Evolutionary conservation across 1,140 invertebrate species (phyloP).

Genomic region (Akabosia matsudoensis): DNA sequence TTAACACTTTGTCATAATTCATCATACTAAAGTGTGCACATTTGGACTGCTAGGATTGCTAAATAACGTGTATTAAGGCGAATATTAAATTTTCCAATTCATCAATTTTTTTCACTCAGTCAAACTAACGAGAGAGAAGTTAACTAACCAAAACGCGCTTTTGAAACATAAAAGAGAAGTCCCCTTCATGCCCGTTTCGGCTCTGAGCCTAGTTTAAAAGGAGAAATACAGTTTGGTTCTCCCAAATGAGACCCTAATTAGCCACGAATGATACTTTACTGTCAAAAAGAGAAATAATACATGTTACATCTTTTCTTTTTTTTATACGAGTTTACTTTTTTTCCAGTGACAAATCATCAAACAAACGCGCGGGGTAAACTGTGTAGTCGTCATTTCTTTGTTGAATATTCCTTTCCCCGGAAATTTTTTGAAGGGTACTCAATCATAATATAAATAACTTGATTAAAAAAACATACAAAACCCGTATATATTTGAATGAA

Average conservation of each 20-base stretch:
- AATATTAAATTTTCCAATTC: slow-evolving; percentile 19
- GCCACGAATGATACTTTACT: slow-evolving; percentile 23
- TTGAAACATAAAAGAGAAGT: background rate
- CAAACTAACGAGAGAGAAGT: background rate
- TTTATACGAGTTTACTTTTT: background rate
- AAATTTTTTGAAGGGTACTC: slow-evolving; percentile 8
- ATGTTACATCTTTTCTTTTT: background rate
- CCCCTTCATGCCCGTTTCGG: background rate
- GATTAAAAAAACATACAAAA: slow-evolving; percentile 12
- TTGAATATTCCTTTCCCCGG: background rate
- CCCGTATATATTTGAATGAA: too few relatives aligned
- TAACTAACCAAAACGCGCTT: background rate
- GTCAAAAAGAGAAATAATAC: background rate
- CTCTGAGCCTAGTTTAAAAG: background rate
- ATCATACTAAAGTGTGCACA: slow-evolving; percentile 1
- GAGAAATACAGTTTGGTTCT: background rate
- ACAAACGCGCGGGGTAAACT: background rate
- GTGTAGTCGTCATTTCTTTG: too few relatives aligned
- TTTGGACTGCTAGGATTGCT: too few relatives aligned
- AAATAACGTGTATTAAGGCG: background rate
- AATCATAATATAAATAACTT: slow-evolving; percentile 13
- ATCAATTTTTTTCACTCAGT: background rate
- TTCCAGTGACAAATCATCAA: slow-evolving; percentile 13
- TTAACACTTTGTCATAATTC: slow-evolving; percentile 19
- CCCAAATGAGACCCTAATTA: slow-evolving; percentile 18